A percentile compares a stretch with the other conserved stretches of the same genome.
phyloP scores from a whole-genome alignment of 2,113 vertebrate species.

The Lagopus muta region DNA sequence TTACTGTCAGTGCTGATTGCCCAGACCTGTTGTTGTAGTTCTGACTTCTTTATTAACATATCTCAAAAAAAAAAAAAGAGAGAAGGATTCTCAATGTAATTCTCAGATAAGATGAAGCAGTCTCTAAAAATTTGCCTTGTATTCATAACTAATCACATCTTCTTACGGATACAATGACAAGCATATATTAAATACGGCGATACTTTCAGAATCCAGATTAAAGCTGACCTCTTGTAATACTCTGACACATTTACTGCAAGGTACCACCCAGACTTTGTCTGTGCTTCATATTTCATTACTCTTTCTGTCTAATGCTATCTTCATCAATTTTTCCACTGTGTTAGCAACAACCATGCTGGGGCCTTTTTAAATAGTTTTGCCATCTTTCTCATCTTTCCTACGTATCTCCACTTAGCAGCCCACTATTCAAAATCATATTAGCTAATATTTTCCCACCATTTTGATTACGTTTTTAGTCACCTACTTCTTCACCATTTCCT shows the following conservation, averaged over 20 bases:
- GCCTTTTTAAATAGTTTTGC: neutral
- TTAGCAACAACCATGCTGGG: neutral
- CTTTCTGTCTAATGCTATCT: neutral
- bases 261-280: neutral
- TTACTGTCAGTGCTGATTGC: neutral
- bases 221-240: neutral
- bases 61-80: neutral
- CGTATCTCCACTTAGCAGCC: neutral
- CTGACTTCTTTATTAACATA: neutral
- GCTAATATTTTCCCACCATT: neutral
- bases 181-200: neutral
- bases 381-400: neutral
- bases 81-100: neutral
- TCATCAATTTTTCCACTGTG: neutral
- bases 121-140: neutral
- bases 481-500: neutral
- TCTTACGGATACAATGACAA: neutral
- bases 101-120: neutral
- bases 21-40: neutral
- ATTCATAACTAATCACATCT: neutral
- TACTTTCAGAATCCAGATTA: neutral
- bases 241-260: neutral
- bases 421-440: neutral
- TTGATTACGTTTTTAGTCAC: neutral
- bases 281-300: neutral